phyloP scores from a whole-genome alignment of 2,888 invertebrate species.

The Drosophila infuscata region DNA sequence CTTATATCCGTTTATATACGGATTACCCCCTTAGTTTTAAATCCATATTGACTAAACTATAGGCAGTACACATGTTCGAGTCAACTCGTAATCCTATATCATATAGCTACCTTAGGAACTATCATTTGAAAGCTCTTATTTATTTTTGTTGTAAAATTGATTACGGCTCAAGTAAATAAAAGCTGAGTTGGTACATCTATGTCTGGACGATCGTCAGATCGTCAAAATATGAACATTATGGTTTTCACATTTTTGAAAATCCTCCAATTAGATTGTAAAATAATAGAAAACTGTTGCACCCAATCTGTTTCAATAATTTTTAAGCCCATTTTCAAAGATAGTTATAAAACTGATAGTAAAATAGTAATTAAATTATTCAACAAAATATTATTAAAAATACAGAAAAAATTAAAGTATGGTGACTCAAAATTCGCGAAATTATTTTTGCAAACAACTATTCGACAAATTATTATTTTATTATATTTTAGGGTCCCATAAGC shows the following conservation, averaged over 20 bases:
- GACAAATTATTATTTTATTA: no score
- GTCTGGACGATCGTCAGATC: neutral
- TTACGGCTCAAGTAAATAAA: neutral
- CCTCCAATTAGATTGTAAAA: no score
- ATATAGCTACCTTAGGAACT: neutral
- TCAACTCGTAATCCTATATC: neutral
- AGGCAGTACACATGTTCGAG: neutral
- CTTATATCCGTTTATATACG: neutral
- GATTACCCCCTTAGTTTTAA: neutral
- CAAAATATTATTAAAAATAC: neutral
- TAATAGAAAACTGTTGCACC: neutral
- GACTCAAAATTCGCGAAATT: neutral
- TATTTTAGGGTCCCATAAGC: no score
- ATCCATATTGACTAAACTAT: neutral
- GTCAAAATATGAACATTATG: neutral
- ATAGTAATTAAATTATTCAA: neutral
- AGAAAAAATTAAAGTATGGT: no score
- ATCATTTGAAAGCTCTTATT: neutral
- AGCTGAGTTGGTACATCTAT: neutral
- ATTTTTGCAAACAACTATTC: neutral
- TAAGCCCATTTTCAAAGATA: neutral
- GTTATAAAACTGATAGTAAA: neutral
- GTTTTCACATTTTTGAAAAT: neutral
- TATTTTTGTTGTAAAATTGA: neutral
- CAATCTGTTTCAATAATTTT: neutral